Evolutionary conservation across 35 echinoderm and acorn worm species (phyloP).

Genomic region (Hemicentrotus pulcherrimus): DNA sequence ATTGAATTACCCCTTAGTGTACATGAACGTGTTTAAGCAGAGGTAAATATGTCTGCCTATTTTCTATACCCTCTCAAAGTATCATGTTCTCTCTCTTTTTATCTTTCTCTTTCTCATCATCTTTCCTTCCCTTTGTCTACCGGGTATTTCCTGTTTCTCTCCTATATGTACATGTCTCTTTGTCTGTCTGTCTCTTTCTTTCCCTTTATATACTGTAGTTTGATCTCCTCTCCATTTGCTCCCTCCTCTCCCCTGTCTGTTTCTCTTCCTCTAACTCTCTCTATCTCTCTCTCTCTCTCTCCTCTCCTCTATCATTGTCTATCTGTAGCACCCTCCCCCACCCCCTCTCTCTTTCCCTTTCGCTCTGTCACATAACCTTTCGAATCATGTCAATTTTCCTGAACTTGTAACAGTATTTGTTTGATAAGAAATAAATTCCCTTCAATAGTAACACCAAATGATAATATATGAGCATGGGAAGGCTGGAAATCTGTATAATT

Average conservation of each 20-base stretch:
- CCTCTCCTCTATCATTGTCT: background rate
- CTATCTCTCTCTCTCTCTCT: background rate
- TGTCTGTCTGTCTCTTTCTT: background rate
- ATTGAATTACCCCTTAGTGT: background rate
- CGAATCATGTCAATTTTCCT: background rate
- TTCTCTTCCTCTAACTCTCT: background rate
- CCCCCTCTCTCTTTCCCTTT: background rate
- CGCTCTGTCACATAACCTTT: background rate
- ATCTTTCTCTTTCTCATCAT: background rate
- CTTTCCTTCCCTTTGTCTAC: no score
- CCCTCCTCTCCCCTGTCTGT: background rate
- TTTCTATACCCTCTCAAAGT: background rate
- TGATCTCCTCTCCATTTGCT: no score
- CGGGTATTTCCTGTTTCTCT: no score
- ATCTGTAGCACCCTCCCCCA: background rate
- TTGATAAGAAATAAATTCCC: background rate
- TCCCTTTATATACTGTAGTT: no score
- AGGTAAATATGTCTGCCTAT: background rate
- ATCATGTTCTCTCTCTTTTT: background rate
- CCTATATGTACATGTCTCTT: no score
- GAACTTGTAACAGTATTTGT: background rate
- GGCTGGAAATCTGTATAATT: background rate
- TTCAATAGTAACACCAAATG: background rate
- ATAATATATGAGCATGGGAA: background rate
- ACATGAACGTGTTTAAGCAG: background rate